Conservation (phyloP, 1,140 invertebrate species). For the Danaus plexippus region DNA sequence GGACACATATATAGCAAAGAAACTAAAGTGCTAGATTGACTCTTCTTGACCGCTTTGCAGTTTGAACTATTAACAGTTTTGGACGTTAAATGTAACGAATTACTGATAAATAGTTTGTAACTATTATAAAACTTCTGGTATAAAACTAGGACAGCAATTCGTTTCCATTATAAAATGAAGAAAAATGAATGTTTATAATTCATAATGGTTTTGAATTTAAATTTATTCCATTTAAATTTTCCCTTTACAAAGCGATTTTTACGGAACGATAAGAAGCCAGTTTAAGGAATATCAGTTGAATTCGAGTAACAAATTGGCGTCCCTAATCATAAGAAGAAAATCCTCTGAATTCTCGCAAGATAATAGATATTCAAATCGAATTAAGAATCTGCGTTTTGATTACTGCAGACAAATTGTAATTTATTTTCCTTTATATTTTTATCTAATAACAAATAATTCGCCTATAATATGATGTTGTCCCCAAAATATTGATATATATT, state of each 20-base stretch:
- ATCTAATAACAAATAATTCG: no score
- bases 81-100: not conserved
- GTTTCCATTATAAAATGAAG: no score
- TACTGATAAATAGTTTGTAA: no score
- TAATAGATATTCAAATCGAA: slow-evolving; percentile 21
- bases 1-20: slow-evolving; percentile 1
- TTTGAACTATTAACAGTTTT: slow-evolving; percentile 9
- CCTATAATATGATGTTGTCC: no score
- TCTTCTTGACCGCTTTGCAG: slow-evolving; percentile 9
- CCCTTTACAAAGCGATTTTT: no score
- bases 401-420: slow-evolving; percentile 14
- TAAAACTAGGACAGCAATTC: no score
- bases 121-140: no score
- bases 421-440: no score
- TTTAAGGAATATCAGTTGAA: slow-evolving; percentile 1
- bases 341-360: slow-evolving; percentile 14
- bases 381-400: slow-evolving; percentile 22
- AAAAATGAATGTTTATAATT: no score
- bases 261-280: slow-evolving; percentile 1
- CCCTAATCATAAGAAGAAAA: slow-evolving; percentile 11
- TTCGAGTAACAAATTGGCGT: not conserved
- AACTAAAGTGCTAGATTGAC: slow-evolving; percentile 13
- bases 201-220: no score
- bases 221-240: no score
- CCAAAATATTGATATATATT: no score